These are phyloP conservation scores for Tethea ocularis DNA, from an alignment of 2,888 invertebrate genomes.

Conservation along the genomic window DNA sequence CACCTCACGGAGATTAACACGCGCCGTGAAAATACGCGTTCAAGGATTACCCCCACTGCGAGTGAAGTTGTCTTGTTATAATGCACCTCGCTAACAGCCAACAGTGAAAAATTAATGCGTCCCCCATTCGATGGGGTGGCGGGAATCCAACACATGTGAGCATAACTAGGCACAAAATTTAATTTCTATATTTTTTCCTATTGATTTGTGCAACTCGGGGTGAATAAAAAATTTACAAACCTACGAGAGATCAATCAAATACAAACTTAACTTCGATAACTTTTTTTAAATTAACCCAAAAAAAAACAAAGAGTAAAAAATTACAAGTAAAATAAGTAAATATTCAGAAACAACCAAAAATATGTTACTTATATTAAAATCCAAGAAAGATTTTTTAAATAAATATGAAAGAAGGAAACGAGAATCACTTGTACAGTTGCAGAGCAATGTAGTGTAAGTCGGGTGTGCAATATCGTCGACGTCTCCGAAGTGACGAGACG, in stretches of 20 bases:
- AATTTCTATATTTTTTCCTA: neutral
- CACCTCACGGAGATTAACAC: conserved; percentile 76
- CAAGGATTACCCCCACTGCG: conserved; percentile 71
- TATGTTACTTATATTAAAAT: neutral
- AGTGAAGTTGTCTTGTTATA: conserved; percentile 74
- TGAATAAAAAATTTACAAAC: neutral
- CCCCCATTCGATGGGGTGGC: conserved; percentile 19
- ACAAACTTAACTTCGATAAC: conserved; percentile 11
- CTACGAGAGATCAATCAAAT: neutral
- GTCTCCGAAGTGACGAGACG: conserved; percentile 24
- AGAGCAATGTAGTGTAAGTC: conserved; percentile 29
- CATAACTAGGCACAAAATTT: neutral
- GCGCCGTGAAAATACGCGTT: conserved; percentile 72
- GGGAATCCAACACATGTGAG: conserved; percentile 31
- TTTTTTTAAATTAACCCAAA: too few species aligned
- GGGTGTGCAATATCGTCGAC: conserved; percentile 33
- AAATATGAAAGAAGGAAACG: conserved; percentile 35
- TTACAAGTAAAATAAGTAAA: too few species aligned
- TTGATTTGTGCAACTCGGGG: neutral
- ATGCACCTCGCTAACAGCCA: conserved; percentile 41
- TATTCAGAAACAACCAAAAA: neutral
- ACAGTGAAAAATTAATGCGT: conserved; percentile 51
- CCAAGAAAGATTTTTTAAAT: conserved; percentile 16
- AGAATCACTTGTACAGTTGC: conserved; percentile 23
- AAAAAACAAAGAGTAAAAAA: too few species aligned